Conservation (phyloP, 2,113 vertebrate species). For the Bubo bubo region DNA sequence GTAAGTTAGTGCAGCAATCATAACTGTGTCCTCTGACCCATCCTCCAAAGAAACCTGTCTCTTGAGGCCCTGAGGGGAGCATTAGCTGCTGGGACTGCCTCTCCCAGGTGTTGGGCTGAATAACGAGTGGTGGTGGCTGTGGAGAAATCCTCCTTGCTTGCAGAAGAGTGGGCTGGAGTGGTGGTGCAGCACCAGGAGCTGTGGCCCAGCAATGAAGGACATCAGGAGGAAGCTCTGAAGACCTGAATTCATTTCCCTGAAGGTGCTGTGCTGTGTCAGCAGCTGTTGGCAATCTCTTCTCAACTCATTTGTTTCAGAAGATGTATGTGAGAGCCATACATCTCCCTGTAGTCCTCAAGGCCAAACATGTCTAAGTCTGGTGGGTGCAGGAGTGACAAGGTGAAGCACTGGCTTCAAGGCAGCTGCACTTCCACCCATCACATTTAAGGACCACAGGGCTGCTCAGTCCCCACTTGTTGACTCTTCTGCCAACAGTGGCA, state of each 20-base stretch:
- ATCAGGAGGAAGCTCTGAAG: neutral
- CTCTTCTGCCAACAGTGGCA: neutral
- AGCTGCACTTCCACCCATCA: neutral
- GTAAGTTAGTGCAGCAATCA: neutral
- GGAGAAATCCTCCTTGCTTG: neutral
- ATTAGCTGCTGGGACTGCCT: neutral
- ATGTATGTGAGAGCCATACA: rapidly evolving
- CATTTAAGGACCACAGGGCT: neutral
- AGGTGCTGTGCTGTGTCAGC: rapidly evolving
- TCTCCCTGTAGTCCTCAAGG: neutral
- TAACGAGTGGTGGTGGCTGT: neutral
- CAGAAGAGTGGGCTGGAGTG: neutral
- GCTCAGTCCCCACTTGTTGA: neutral
- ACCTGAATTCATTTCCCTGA: neutral
- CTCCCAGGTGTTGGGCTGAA: neutral
- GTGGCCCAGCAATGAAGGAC: neutral
- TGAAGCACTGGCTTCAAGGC: neutral
- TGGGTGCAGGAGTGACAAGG: neutral
- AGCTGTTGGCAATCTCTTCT: neutral
- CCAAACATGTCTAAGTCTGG: rapidly evolving
- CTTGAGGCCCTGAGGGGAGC: rapidly evolving
- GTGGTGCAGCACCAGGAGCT: neutral
- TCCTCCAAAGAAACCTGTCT: neutral
- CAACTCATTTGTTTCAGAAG: neutral
- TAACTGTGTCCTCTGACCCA: neutral